Conservation (phyloP, 92 coral and sea anemone genomes). For the Bergia sp. region DNA sequence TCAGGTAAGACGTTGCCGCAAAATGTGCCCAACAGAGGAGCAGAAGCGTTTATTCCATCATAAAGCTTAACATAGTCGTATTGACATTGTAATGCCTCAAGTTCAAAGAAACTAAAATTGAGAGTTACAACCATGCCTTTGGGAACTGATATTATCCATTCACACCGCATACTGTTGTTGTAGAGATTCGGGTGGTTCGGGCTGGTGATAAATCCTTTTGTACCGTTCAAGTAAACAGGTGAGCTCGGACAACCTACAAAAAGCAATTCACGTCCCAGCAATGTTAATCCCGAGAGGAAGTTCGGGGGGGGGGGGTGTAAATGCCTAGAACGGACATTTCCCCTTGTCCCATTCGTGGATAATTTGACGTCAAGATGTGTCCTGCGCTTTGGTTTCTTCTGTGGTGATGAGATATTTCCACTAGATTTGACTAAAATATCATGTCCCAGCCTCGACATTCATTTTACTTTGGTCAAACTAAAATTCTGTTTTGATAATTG, state of each 20-base stretch:
- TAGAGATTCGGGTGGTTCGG: background rate
- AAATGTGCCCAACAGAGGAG: constrained; percentile 7
- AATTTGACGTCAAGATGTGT: too few relatives aligned
- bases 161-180: background rate
- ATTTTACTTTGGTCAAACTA: too few relatives aligned
- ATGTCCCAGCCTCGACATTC: too few relatives aligned
- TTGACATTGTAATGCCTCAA: background rate
- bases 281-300: too few relatives aligned
- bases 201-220: constrained; percentile 1
- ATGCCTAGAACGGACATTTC: too few relatives aligned
- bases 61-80: background rate
- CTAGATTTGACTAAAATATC: too few relatives aligned
- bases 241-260: constrained; percentile 12
- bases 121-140: background rate
- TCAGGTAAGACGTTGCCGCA: background rate
- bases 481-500: too few relatives aligned
- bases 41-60: background rate
- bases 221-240: background rate
- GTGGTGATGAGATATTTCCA: too few relatives aligned
- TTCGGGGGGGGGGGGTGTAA: too few relatives aligned
- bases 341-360: too few relatives aligned
- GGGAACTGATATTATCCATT: constrained; percentile 11
- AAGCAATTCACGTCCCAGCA: too few relatives aligned
- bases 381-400: too few relatives aligned
- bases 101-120: background rate